Base-by-base conservation (phyloP, 1,140 invertebrate genomes). In the Caerostris darwini region DNA sequence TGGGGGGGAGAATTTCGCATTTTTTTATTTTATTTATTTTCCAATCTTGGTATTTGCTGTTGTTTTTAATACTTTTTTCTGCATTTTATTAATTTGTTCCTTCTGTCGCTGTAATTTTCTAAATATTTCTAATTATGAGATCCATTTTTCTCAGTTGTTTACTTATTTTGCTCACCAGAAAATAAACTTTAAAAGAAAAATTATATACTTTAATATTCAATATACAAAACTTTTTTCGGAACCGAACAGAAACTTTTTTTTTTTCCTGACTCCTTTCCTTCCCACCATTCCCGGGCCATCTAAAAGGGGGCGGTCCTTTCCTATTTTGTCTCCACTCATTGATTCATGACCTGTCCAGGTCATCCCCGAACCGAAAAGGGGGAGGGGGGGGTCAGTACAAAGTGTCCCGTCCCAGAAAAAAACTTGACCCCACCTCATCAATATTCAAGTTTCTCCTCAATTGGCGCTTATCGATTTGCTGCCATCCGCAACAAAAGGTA, bases 391-490 rank as follows among this genome's bases (percentile, higher is more conserved):
- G 71, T 77, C 71, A 77, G 50, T 19, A 77, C 19, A 5, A 19
- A 34, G 12, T 50, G 50, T 53, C 69, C 34, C 3, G 7, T 77
- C 0, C 34, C 50, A 10, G 34, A 77, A 77, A 34, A 77, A 77
- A 71, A 34, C 69, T 77, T 77, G 69, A 77, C 69, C 69, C 69
- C 54, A 56, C 58, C 64, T 93, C 64, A 93, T 93, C 92, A 93
- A 86, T 93, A 93, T 93, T 93, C 92, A 93, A 64, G 56, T 87
- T 87, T 92, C 81, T 90, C 34, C 77, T 14, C 90, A 92, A 92
- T 92, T 92, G 90, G 90, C 90, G 90, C 61, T n/a, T 93, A 93
- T 93, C 92, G 92, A 93, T 93, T 93, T 82, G 90, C 58, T 77
- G 7, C 53, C n/a, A 53, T 34, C 50, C 64, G 14, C 83, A 86